Evolutionary conservation across 2,888 invertebrate genomes (phyloP).

Genomic region (Meghimatium bilineatum): DNA sequence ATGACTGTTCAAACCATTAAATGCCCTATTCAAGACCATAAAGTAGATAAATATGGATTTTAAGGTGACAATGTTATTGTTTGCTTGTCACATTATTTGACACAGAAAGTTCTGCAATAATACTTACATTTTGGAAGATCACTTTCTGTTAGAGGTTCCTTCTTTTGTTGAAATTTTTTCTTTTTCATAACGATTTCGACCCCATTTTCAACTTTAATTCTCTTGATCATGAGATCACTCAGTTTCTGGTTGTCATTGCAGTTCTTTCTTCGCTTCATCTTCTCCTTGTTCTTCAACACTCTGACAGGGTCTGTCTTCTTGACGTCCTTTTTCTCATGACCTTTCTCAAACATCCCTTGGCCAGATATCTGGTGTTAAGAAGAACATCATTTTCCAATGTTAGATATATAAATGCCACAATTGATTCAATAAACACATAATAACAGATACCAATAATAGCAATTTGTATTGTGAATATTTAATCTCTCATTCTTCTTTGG

Average conservation of each 20-base stretch:
- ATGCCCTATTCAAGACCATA: too few species aligned
- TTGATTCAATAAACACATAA: too few species aligned
- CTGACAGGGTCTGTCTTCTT: constrained; percentile 47
- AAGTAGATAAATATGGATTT: too few species aligned
- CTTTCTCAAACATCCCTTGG: constrained; percentile 42
- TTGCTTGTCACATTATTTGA: too few species aligned
- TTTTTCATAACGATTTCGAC: constrained; percentile 56
- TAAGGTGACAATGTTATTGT: too few species aligned
- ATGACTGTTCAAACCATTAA: too few species aligned
- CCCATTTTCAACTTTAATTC: constrained; percentile 57
- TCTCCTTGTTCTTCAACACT: constrained; percentile 62
- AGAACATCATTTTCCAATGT: not conserved
- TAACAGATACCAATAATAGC: too few species aligned
- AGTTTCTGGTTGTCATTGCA: constrained; percentile 61
- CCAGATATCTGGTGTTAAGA: constrained; percentile 37
- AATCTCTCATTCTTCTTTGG: too few species aligned
- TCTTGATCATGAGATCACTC: constrained; percentile 56
- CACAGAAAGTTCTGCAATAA: too few species aligned
- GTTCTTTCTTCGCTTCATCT: constrained; percentile 59
- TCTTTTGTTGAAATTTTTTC: constrained; percentile 40
- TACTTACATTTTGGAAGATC: constrained; percentile 38
- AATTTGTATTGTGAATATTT: too few species aligned
- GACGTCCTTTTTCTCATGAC: constrained; percentile 38
- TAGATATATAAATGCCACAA: not conserved
- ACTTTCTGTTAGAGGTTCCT: not conserved